Evolutionary conservation across 1,140 invertebrate species (phyloP).

Genomic region (Halesus radiatus): DNA sequence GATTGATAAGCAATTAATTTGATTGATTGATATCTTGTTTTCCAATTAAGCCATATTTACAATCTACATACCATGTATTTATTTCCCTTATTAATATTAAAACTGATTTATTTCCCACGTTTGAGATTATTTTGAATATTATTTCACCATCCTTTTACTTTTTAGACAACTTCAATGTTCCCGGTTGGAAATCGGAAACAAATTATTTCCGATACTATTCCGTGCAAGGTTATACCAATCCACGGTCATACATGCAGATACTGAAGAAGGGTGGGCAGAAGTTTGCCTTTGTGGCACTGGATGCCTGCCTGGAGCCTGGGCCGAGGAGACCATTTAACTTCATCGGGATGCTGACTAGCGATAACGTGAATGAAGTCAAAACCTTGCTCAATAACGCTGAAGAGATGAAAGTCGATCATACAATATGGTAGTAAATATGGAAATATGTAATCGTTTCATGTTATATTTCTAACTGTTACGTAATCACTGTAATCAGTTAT

Average conservation of each 20-base stretch:
- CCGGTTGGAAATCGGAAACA: constrained; percentile 75
- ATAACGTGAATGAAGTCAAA: constrained; percentile 72
- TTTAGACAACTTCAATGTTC: constrained; percentile 92
- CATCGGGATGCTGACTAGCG: constrained; percentile 80
- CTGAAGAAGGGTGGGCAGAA: constrained; percentile 71
- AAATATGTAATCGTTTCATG: no score
- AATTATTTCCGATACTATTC: constrained; percentile 89
- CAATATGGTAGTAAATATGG: constrained; percentile 77
- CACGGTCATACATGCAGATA: constrained; percentile 84
- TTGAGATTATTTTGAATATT: no score
- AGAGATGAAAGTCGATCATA: constrained; percentile 71
- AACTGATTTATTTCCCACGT: constrained; percentile 55
- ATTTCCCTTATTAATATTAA: no score
- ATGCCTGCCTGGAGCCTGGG: constrained; percentile 90
- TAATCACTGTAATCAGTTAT: not conserved
- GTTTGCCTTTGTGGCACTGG: constrained; percentile 88
- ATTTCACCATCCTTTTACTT: no score
- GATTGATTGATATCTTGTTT: no score
- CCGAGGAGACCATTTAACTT: constrained; percentile 93
- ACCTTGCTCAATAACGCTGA: constrained; percentile 69
- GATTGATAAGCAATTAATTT: no score
- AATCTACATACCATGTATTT: no score
- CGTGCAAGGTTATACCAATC: constrained; percentile 79
- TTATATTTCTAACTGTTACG: constrained; percentile 3
- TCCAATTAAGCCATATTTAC: no score